Evolutionary conservation across 2,797 vertebrate genomes (phyloP).

Genomic region (Liparis tanakae): DNA sequence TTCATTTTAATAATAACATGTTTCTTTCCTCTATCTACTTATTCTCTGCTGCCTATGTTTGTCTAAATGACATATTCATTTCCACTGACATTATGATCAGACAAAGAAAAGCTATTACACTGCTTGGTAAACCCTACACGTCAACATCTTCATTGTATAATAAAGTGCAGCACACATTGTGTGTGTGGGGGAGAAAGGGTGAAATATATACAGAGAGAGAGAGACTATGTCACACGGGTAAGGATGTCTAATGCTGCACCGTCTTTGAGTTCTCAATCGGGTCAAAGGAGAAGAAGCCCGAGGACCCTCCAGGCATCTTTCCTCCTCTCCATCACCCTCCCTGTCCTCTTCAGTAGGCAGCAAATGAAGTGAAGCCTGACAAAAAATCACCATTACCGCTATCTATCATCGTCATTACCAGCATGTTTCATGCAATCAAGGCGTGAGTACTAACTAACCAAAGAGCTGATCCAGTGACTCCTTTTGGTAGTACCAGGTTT

Average conservation of each 20-base stretch:
- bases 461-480: neutral
- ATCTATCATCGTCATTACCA: slow-evolving; percentile 35
- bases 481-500: neutral
- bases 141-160: slow-evolving; percentile 48
- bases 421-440: slow-evolving; percentile 9
- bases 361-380: slow-evolving; percentile 49
- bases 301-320: slow-evolving; percentile 37
- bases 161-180: slow-evolving; percentile 27
- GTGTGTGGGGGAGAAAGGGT: slow-evolving; percentile 1
- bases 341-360: slow-evolving; percentile 41
- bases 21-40: slow-evolving; percentile 8
- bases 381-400: slow-evolving; percentile 22
- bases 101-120: slow-evolving; percentile 61
- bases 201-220: neutral
- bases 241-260: slow-evolving; percentile 46
- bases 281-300: slow-evolving; percentile 62
- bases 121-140: slow-evolving; percentile 44
- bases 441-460: slow-evolving; percentile 16
- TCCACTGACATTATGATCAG: slow-evolving; percentile 39
- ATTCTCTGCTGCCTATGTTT: slow-evolving; percentile 11
- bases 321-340: slow-evolving; percentile 26
- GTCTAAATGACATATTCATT: slow-evolving; percentile 42
- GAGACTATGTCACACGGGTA: slow-evolving; percentile 23
- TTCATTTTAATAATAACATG: slow-evolving; percentile 13
- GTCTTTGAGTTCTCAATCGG: slow-evolving; percentile 57